Conservation (phyloP, 2,113 vertebrate species). For the Tragelaphus strepsiceros region DNA sequence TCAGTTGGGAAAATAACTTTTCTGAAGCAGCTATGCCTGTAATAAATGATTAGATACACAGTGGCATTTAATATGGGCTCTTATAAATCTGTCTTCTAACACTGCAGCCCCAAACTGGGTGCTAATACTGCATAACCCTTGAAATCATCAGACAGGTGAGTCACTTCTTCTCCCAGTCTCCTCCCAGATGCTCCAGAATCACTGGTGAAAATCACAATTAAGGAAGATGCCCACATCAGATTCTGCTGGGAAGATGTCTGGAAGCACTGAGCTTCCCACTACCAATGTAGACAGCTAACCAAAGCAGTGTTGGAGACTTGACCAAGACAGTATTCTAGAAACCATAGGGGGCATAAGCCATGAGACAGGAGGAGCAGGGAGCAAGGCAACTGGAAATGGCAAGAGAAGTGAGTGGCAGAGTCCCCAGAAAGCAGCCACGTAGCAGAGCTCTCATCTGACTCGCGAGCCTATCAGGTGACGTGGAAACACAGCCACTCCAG, state of each 20-base stretch:
- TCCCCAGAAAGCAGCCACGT: neutral
- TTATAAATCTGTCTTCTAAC: neutral
- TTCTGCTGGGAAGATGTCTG: neutral
- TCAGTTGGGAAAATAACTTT: neutral
- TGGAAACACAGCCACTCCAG: neutral
- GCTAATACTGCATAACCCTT: neutral
- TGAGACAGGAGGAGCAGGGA: neutral
- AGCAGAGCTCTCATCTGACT: neutral
- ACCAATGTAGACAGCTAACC: neutral
- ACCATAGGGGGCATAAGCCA: rapidly evolving
- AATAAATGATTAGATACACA: neutral
- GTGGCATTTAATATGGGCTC: neutral
- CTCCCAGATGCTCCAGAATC: neutral
- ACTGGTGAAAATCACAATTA: neutral
- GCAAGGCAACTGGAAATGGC: neutral
- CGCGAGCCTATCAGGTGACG: neutral
- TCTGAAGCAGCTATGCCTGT: neutral
- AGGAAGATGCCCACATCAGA: neutral
- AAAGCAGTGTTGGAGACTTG: neutral
- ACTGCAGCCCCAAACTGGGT: neutral
- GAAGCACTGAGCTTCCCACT: neutral
- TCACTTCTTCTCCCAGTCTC: neutral
- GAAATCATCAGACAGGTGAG: neutral
- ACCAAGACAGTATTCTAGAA: neutral
- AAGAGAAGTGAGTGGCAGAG: neutral